These are phyloP conservation scores for Aplysia californica DNA, from an alignment of 1,140 invertebrate species.

Conservation along the genomic window DNA sequence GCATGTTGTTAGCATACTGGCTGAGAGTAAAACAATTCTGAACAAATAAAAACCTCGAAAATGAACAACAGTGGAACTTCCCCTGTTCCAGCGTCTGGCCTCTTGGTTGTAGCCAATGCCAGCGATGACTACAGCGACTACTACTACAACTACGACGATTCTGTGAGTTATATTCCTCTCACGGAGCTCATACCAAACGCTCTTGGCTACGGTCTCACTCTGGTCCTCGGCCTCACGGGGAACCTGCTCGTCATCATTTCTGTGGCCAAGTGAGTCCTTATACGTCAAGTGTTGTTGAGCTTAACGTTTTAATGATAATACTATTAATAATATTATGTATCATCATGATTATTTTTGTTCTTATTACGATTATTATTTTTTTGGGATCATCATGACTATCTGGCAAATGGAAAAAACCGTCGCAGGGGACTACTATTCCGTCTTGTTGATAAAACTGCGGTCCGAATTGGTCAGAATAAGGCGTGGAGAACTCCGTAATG, in stretches of 20 bases:
- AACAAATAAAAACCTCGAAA: neutral
- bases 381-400: too few species aligned
- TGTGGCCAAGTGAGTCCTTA: slow-evolving; percentile 53
- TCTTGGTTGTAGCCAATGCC: neutral
- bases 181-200: slow-evolving; percentile 73
- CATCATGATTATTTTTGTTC: too few species aligned
- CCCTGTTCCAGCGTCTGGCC: neutral
- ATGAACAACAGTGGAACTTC: neutral
- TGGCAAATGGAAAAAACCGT: too few species aligned
- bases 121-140: neutral
- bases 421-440: too few species aligned
- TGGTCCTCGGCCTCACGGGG: slow-evolving; percentile 74
- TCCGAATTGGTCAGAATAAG: too few species aligned
- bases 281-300: neutral
- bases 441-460: too few species aligned
- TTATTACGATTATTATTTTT: too few species aligned
- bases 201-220: slow-evolving; percentile 74
- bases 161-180: slow-evolving; percentile 61
- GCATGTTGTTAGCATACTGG: neutral
- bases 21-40: neutral
- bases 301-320: neutral
- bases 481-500: too few species aligned
- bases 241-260: slow-evolving; percentile 74
- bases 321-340: neutral
- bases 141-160: slow-evolving; percentile 8